Evolutionary conservation across 2,888 invertebrate species (phyloP).

Genomic region (Dione vanillae): DNA sequence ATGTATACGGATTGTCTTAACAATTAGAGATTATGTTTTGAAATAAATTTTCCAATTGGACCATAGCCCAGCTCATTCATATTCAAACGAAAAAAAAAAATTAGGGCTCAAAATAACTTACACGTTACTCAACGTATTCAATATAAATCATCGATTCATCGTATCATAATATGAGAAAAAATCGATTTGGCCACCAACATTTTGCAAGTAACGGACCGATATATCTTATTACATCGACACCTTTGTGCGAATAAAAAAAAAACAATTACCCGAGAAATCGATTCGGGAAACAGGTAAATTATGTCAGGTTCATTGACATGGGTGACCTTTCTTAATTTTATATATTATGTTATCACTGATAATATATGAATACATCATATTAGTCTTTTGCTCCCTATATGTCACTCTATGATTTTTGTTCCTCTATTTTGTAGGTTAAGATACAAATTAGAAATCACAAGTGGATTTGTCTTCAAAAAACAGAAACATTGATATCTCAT

Average conservation of each 20-base stretch:
- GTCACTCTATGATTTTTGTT: no score
- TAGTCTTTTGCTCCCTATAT: no score
- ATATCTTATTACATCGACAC: conserved; percentile 75
- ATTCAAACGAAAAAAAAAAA: conserved; percentile 20
- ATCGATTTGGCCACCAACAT: conserved; percentile 69
- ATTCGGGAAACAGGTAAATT: conserved; percentile 53
- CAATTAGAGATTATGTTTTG: not conserved
- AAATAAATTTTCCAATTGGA: conserved; percentile 43
- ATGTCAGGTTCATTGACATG: conserved; percentile 47
- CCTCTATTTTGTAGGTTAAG: no score
- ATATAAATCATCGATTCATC: conserved; percentile 61
- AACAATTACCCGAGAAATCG: conserved; percentile 66
- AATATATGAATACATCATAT: not conserved
- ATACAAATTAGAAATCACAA: no score
- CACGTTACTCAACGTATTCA: conserved; percentile 32
- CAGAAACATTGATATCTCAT: no score
- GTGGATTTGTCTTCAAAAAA: no score
- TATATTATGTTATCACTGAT: conserved; percentile 22
- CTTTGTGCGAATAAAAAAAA: conserved; percentile 53
- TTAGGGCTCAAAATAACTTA: conserved; percentile 29
- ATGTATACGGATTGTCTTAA: no score
- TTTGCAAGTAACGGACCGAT: conserved; percentile 70
- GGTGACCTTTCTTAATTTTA: conserved; percentile 47
- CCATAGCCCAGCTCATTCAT: conserved; percentile 41
- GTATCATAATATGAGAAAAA: conserved; percentile 52